Evolutionary conservation across 2,113 vertebrate species (phyloP), one percentile per base, ranked within the genome.

Genomic region (Microcebus tavaratra): DNA sequence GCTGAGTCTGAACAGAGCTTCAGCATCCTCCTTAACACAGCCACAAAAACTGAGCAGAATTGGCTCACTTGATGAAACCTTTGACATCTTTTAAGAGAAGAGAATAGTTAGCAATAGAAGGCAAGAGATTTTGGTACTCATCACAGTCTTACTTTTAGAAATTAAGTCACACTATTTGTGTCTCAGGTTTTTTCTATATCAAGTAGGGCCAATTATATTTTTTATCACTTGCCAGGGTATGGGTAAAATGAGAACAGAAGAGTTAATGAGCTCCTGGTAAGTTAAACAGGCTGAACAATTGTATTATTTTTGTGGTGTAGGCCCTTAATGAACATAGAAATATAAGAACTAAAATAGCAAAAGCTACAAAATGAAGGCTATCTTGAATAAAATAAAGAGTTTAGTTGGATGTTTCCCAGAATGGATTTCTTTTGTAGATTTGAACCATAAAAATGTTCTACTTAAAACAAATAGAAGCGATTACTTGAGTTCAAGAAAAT

Each of bases 221-320:
- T 97, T 94, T 50, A 94, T 83, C 73, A 80, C 23, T 97, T 97
- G 79, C 53, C 34, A 70, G 75, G 39, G 25, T 90, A 6, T 72
- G 90, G 45, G 53, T 95, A 97, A 97, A 97, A 94, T 72, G 75
- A 96, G 88, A 93, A 97, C 78, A 94, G 89, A 95, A 57, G 76
- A 96, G 36, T 83, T 92, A 90, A 94, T 97, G 87, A 92, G 68
- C 27, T 81, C 70, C 79, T 63, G 68, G 82, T 82, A 96, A 80
- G 65, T 93, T 95, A 88, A 85, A 78, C 83, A 72, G 36, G 59
- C 75, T 57, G 31, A 97, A 91, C 61, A 73, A 97, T 50, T 87
- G 34, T 91, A 84, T 97, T 88, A 45, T 95, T 96, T 96, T 96
- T 96, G 88, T 82, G 72, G 39, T 68, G 7, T 42, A 63, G 78